These are phyloP conservation scores for Semibalanus balanoides DNA, from an alignment of 1,140 invertebrate species.

Conservation along the genomic window DNA sequence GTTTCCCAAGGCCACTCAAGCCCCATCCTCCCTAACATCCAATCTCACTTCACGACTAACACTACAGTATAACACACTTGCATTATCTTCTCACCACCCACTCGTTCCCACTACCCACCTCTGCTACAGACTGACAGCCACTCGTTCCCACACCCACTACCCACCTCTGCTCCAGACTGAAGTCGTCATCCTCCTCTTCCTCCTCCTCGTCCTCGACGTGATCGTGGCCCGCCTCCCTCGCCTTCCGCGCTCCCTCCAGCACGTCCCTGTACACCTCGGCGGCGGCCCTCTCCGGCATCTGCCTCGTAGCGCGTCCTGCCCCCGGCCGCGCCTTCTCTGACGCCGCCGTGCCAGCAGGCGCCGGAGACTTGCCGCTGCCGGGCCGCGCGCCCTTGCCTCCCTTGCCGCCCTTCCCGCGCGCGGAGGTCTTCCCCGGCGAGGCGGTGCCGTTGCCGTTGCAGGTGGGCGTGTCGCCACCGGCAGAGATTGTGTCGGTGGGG, in stretches of 20 bases:
- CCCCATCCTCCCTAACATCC: too few relatives aligned
- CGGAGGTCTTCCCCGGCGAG: background rate
- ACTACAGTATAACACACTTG: too few relatives aligned
- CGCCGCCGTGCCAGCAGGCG: constrained; percentile 14
- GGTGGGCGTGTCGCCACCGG: too few relatives aligned
- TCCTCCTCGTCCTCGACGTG: constrained; percentile 34
- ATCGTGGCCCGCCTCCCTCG: constrained; percentile 30
- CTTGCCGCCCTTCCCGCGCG: background rate
- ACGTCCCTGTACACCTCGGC: constrained; percentile 25
- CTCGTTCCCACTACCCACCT: too few relatives aligned
- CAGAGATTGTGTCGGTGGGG: too few relatives aligned
- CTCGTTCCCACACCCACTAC: too few relatives aligned
- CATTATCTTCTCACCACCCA: too few relatives aligned
- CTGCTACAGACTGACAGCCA: too few relatives aligned
- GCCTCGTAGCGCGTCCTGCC: constrained; percentile 16
- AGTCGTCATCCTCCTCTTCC: constrained; percentile 29
- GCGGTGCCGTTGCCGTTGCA: constrained; percentile 8
- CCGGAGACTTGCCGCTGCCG: constrained; percentile 30
- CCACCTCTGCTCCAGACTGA: constrained; percentile 25
- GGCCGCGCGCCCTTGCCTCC: constrained; percentile 27
- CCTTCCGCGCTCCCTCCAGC: constrained; percentile 18
- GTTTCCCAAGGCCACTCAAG: too few relatives aligned
- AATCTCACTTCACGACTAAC: too few relatives aligned
- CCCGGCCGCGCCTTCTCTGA: constrained; percentile 12
- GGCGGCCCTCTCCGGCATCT: constrained; percentile 16